A percentile compares a stretch with the other conserved stretches of the same genome.
Evolutionary conservation across 2,888 invertebrate genomes (phyloP).

Genomic region (Alcis repandata): DNA sequence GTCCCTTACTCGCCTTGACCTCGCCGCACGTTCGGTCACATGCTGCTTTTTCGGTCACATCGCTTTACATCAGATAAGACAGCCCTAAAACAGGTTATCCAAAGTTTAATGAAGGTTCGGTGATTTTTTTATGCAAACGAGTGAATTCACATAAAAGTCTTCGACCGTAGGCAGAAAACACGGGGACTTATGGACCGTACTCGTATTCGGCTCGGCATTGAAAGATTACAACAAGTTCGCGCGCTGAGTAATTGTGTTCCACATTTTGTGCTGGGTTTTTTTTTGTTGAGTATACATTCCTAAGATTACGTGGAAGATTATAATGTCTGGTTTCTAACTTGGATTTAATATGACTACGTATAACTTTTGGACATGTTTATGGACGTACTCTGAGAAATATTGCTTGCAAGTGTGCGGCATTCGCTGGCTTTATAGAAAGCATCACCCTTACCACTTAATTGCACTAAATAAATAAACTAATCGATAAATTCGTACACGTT

Average conservation of each 20-base stretch:
- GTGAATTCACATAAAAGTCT: slow-evolving; percentile 8
- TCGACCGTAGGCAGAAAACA: slow-evolving; percentile 5
- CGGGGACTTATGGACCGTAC: slow-evolving; percentile 3
- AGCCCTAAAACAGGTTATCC: background rate
- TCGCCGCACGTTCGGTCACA: too few relatives aligned
- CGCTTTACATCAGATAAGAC: background rate
- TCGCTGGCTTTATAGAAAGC: too few relatives aligned
- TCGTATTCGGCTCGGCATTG: slow-evolving; percentile 9
- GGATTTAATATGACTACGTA: background rate
- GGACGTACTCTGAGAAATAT: too few relatives aligned
- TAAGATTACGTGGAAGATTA: background rate
- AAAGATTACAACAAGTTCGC: background rate
- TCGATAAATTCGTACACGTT: too few relatives aligned
- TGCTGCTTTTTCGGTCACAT: too few relatives aligned
- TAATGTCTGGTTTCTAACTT: background rate
- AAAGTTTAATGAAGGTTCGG: too few relatives aligned
- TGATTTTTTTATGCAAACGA: background rate
- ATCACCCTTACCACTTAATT: too few relatives aligned
- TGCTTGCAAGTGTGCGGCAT: too few relatives aligned
- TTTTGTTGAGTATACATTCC: background rate
- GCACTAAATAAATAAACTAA: too few relatives aligned
- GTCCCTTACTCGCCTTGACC: too few relatives aligned
- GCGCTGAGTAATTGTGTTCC: slow-evolving; percentile 10
- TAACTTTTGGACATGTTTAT: background rate
- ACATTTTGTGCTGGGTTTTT: slow-evolving; percentile 9